Conservation (phyloP, 2,888 invertebrate genomes). For the Hybos culiciformis region DNA sequence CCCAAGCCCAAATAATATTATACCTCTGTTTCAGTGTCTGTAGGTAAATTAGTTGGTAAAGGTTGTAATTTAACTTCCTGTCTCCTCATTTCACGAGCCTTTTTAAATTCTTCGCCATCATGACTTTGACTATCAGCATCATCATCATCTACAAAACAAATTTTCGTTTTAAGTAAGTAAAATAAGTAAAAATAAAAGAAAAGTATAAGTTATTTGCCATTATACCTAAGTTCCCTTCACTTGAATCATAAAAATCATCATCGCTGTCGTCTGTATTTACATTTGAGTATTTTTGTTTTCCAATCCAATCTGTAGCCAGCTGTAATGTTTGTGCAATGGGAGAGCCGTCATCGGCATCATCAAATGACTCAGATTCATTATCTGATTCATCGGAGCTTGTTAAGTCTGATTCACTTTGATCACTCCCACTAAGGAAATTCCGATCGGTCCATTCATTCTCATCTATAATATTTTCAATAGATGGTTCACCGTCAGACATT, state of each 20-base stretch:
- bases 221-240: conserved; percentile 32
- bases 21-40: conserved; percentile 61
- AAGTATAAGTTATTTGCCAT: neutral
- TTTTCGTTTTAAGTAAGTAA: neutral
- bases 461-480: conserved; percentile 62
- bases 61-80: conserved; percentile 54
- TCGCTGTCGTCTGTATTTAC: conserved; percentile 33
- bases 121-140: conserved; percentile 57
- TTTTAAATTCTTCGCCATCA: conserved; percentile 55
- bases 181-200: neutral
- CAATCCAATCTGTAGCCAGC: conserved; percentile 54
- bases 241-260: conserved; percentile 35
- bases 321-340: conserved; percentile 46
- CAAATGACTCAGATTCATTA: conserved; percentile 49
- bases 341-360: conserved; percentile 51
- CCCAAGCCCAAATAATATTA: no score
- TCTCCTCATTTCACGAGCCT: conserved; percentile 49
- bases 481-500: conserved; percentile 47
- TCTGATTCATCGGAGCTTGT: conserved; percentile 43
- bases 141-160: conserved; percentile 36
- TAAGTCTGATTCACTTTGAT: conserved; percentile 50
- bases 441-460: conserved; percentile 94
- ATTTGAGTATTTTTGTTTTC: conserved; percentile 40
- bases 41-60: conserved; percentile 44
- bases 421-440: conserved; percentile 72